Base-by-base conservation (phyloP, 2,888 invertebrate genomes). In the Megaustenia siamemsis region DNA sequence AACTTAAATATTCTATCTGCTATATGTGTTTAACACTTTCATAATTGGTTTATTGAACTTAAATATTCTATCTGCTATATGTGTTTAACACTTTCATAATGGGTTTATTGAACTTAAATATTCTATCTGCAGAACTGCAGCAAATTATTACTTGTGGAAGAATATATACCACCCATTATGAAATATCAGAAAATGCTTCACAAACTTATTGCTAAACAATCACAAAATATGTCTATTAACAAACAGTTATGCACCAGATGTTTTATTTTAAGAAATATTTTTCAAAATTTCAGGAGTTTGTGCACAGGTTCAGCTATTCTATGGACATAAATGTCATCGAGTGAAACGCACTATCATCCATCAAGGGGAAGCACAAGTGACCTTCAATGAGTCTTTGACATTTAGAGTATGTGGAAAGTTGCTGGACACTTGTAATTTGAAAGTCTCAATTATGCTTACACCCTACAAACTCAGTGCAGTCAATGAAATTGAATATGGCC, bases 301-400 rank as follows among this genome's bases (percentile, higher is more conserved):
- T 84, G 89, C 91, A 28, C 90, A 90, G 84, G 88, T 93, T n/a
- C 91, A 93, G 35, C 88, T 92, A 69, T 91, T 88, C 66, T 90
- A 93, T 32, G 92, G 92, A 24, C 90, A 91, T 38, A 93, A 92
- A 86, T 84, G 90, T 12, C 87, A 90, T 53, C 91, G 93, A 75
- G 90, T 91, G 18, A 93, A 93, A 87, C 92, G 92, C 78, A 93
- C 93, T 1, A 84, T 90, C 5, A 79, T 88, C 1, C 89, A 88
- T 35, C 86, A 82, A 45, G 89, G 90, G 21, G 87, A 90, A 2
- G 82, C 89, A 8, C 92, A 93, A 32, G 88, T 91, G 0, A 91
- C 90, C 66, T 92, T 93, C 86, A 92, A 93, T 85, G 93, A 93
- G 83, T 90, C 91, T 0, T 92, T 93, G 87, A 89, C 92, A 1